A percentile compares a stretch with the other conserved stretches of the same genome.
phyloP scores from a whole-genome alignment of 2,888 invertebrate genomes.

The Cenopis cana region DNA sequence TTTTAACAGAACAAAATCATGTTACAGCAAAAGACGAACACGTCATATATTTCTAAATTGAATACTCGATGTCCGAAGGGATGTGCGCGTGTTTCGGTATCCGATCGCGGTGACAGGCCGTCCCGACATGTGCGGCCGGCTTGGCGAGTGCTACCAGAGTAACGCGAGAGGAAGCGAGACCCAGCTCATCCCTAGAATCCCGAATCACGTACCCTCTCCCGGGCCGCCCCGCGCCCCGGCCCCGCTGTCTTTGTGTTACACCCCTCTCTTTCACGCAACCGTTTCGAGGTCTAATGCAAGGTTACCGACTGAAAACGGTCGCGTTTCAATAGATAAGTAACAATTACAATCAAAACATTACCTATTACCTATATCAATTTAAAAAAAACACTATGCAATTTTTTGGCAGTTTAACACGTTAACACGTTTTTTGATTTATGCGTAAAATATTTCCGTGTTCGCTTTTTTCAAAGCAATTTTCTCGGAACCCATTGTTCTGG shows the following conservation, averaged over 20 bases:
- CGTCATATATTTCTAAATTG: slow-evolving; percentile 49
- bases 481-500: slow-evolving; percentile 21
- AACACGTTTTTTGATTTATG: slow-evolving; percentile 17
- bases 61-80: slow-evolving; percentile 45
- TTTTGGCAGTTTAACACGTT: not conserved
- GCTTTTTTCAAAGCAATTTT: slow-evolving; percentile 5
- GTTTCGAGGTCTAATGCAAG: slow-evolving; percentile 68
- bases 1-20: slow-evolving; percentile 15
- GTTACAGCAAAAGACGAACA: slow-evolving; percentile 27
- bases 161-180: slow-evolving; percentile 82
- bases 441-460: slow-evolving; percentile 4
- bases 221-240: slow-evolving; percentile 74
- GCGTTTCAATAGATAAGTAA: slow-evolving; percentile 56
- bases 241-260: slow-evolving; percentile 73
- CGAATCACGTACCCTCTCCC: slow-evolving; percentile 82
- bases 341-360: not conserved
- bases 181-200: slow-evolving; percentile 85
- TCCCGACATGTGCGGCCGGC: slow-evolving; percentile 69
- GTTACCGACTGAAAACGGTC: slow-evolving; percentile 71
- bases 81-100: slow-evolving; percentile 56
- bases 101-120: slow-evolving; percentile 50
- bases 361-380: not conserved
- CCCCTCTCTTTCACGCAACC: slow-evolving; percentile 80
- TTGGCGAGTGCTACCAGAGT: slow-evolving; percentile 80
- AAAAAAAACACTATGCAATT: not conserved